Conservation (phyloP, 2,888 invertebrate species). For the Galeruca laticollis region DNA sequence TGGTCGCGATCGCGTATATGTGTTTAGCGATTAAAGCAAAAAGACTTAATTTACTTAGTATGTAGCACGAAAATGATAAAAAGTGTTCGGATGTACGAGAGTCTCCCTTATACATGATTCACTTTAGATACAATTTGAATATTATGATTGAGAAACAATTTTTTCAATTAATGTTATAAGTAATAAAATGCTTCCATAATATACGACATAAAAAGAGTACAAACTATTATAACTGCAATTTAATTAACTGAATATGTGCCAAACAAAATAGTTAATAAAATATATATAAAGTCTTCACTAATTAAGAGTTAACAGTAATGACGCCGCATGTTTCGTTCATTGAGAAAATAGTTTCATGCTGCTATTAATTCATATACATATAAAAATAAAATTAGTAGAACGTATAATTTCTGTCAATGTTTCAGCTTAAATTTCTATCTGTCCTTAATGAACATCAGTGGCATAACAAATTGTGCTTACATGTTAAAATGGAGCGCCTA, state of each 20-base stretch:
- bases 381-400: conserved; percentile 19
- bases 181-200: not conserved
- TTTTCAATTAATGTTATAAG: too few species aligned
- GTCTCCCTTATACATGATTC: too few species aligned
- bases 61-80: too few species aligned
- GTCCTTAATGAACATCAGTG: conserved; percentile 9
- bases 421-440: conserved; percentile 3
- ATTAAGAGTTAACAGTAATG: conserved; percentile 10
- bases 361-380: not conserved
- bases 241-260: not conserved
- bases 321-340: not conserved
- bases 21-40: too few species aligned
- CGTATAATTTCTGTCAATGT: conserved; percentile 15
- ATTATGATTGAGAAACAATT: too few species aligned
- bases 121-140: too few species aligned
- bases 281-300: not conserved
- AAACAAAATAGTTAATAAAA: conserved; percentile 12
- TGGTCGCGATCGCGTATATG: too few species aligned
- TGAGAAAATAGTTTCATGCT: not conserved
- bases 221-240: conserved; percentile 8
- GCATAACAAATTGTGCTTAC: not conserved
- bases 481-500: not conserved
- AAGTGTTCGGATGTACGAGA: too few species aligned
- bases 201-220: not conserved
- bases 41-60: too few species aligned